Conservation (phyloP, 2,888 invertebrate genomes). For the Hirtodrosophila cameraria region DNA sequence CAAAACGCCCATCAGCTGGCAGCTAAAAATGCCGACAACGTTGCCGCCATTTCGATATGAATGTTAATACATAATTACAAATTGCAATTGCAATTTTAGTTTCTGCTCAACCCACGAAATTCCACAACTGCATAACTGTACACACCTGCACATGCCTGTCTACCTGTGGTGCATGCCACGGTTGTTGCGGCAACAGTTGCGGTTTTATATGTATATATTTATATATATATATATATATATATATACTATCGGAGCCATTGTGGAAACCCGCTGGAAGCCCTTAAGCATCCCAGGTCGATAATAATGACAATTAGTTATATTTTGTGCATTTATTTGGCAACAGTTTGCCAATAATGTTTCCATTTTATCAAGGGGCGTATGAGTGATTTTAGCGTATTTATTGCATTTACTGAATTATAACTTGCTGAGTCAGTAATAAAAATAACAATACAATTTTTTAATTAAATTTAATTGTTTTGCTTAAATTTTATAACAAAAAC, state of each 20-base stretch:
- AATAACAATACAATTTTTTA: too few relatives aligned
- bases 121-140: slow-evolving; percentile 10
- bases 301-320: slow-evolving; percentile 48
- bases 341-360: slow-evolving; percentile 22
- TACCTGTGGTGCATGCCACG: slow-evolving; percentile 4
- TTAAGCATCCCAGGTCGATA: slow-evolving; percentile 25
- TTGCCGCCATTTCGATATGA: slow-evolving; percentile 46
- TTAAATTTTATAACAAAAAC: too few relatives aligned
- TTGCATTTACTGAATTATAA: slow-evolving; percentile 3
- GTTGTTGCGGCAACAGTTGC: slow-evolving; percentile 23
- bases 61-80: slow-evolving; percentile 65
- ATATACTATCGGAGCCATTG: too few relatives aligned
- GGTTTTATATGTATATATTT: slow-evolving; percentile 15
- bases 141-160: background rate
- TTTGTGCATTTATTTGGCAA: slow-evolving; percentile 20
- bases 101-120: too few relatives aligned
- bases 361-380: slow-evolving; percentile 22
- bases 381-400: slow-evolving; percentile 34
- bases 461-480: too few relatives aligned
- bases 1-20: slow-evolving; percentile 17
- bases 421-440: too few relatives aligned
- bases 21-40: slow-evolving; percentile 22
- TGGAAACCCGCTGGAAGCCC: slow-evolving; percentile 13
- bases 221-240: too few relatives aligned
- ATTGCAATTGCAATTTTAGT: slow-evolving; percentile 54